These are phyloP conservation scores for Mimachlamys varia DNA, from an alignment of 2,888 invertebrate genomes.

Conservation along the genomic window DNA sequence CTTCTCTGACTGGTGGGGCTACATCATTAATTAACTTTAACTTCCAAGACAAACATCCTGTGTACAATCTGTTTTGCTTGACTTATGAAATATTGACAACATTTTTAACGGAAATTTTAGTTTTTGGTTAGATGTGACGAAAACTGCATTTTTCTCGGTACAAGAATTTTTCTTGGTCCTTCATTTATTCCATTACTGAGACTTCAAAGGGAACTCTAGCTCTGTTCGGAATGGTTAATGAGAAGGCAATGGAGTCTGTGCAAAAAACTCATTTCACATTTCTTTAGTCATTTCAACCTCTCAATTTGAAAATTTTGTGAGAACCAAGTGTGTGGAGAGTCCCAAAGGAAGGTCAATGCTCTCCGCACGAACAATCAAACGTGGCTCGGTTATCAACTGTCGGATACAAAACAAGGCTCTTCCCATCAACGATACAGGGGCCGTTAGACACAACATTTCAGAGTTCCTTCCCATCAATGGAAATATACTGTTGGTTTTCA, in stretches of 20 bases:
- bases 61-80: too few relatives aligned
- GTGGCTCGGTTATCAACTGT: neutral
- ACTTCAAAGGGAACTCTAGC: neutral
- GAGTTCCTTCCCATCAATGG: neutral
- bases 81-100: too few relatives aligned
- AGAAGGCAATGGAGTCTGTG: neutral
- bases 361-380: slow-evolving; percentile 24
- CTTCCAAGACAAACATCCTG: too few relatives aligned
- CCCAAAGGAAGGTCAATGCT: slow-evolving; percentile 5
- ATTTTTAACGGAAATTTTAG: neutral
- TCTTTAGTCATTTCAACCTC: neutral
- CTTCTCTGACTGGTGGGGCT: too few relatives aligned
- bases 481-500: neutral
- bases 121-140: neutral
- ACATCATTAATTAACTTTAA: too few relatives aligned
- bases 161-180: neutral
- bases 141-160: neutral
- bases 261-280: slow-evolving; percentile 20
- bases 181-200: neutral
- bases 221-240: slow-evolving; percentile 1
- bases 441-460: neutral
- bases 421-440: neutral
- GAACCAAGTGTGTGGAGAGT: neutral
- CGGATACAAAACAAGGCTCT: neutral
- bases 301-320: slow-evolving; percentile 3